Base-by-base conservation (phyloP, 2,113 vertebrate species). In the Plotosus lineatus region DNA sequence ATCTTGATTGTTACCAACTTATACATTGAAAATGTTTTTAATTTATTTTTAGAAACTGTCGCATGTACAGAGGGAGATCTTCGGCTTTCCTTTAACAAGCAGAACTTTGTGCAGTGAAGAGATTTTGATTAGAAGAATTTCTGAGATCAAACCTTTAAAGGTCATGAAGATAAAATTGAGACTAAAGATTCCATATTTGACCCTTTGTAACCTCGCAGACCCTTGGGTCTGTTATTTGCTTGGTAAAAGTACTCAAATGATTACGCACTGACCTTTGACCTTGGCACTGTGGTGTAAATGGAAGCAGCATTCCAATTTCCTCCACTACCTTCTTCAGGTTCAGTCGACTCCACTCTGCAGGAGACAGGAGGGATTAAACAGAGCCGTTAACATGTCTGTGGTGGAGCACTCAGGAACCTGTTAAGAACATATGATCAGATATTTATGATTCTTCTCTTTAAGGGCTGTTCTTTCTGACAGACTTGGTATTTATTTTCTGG, bases 261-360 rank as follows among this genome's bases (percentile, higher is more conserved):
- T 4, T 19, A 11, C 2, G 8, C 8, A 86, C 92, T 90, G 87
- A 94, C 93, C 92, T 93, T 93, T 80, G 90, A 83, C 85, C 90
- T 91, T 0, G 90, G 83, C 2, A 77, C 21, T 0, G 89, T 91
- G 82, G 61, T 82, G 12, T 89, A 92, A 21, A 89, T 53, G 51
- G 84, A 69, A 1, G 79, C 31, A 26, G 79, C 63, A 5, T 21
- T 23, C 48, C 19, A 42, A 2, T 42, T 26, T 1, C 86, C 81
- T 31, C 26, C 80, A 17, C 86, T 73, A 2, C 3, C 10, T 33
- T 28, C 36, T 4, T 61, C 75, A 2, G 48, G 3, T 3, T 63
- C 38, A n/a, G 8, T 53, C 65, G 83, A 9, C 1, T 88, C 87
- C 55, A 71, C 46, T 74, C 91, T 93, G 87, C 56, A 44, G 65